These are phyloP conservation scores for Plestiodon gilberti DNA, from an alignment of 2,113 vertebrate species.

Conservation along the genomic window DNA sequence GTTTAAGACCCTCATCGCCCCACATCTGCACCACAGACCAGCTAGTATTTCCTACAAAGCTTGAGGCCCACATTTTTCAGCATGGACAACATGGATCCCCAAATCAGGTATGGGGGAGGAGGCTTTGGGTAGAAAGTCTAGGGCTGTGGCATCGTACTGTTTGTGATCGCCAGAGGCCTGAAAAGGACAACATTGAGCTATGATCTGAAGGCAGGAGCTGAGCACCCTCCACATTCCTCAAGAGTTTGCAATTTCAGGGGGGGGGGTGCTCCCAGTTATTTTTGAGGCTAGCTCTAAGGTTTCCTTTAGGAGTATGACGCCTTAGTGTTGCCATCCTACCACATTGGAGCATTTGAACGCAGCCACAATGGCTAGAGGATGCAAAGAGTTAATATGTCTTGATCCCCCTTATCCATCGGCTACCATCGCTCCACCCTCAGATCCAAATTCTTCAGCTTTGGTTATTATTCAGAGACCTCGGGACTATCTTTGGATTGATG, in stretches of 20 bases:
- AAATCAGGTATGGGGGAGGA: not conserved
- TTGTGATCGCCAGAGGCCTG: not conserved
- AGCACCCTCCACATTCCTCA: not conserved
- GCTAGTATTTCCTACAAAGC: not conserved
- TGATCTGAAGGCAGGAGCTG: too few relatives aligned
- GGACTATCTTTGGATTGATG: not conserved
- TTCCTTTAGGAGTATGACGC: not conserved
- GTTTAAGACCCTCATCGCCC: not conserved
- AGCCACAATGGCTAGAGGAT: too few relatives aligned
- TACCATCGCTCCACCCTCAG: not conserved
- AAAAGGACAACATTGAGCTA: not conserved
- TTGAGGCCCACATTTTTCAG: not conserved
- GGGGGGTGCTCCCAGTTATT: not conserved
- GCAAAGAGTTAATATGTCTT: not conserved
- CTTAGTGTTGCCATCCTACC: not conserved
- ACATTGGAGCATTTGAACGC: not conserved
- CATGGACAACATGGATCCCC: not conserved
- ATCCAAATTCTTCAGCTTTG: not conserved
- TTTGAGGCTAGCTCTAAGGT: not conserved
- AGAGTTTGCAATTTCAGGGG: not conserved
- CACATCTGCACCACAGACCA: not conserved
- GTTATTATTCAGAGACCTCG: not conserved
- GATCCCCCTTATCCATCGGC: not conserved
- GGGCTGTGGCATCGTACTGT: not conserved
- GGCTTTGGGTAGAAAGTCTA: not conserved